Evolutionary conservation across 2,888 invertebrate genomes (phyloP).

Genomic region (Drosophila falleni): DNA sequence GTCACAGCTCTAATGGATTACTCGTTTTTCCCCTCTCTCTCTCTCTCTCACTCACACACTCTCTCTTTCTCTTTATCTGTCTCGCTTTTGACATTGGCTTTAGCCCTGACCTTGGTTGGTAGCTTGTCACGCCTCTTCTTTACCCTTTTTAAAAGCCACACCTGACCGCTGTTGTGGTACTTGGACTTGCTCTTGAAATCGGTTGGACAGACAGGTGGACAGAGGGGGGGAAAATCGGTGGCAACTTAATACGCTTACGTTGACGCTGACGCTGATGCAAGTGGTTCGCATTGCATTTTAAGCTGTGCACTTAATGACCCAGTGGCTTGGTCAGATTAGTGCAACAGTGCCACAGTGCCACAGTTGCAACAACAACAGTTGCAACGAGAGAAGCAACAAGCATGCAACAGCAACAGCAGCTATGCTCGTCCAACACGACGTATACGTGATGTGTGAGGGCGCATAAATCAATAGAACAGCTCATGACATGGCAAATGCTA

Average conservation of each 20-base stretch:
- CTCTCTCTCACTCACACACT: neutral
- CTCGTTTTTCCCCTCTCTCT: neutral
- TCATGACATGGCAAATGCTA: conserved; percentile 52
- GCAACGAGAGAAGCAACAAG: conserved; percentile 4
- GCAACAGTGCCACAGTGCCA: conserved; percentile 22
- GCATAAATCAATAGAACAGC: conserved; percentile 71
- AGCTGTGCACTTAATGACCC: conserved; percentile 72
- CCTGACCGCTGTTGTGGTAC: conserved; percentile 18
- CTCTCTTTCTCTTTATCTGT: neutral
- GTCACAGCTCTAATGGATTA: conserved; percentile 7
- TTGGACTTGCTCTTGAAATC: conserved; percentile 45
- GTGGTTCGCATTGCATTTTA: conserved; percentile 74
- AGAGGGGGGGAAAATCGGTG: conserved; percentile 18
- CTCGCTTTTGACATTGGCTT: conserved; percentile 14
- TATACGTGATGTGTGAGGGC: conserved; percentile 55
- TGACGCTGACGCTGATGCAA: conserved; percentile 40
- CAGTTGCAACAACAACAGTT: conserved; percentile 9
- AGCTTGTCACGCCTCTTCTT: conserved; percentile 1
- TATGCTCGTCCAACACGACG: conserved; percentile 43
- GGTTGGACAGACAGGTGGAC: conserved; percentile 9
- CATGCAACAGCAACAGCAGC: conserved; percentile 16
- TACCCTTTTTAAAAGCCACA: neutral
- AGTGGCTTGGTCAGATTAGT: conserved; percentile 47
- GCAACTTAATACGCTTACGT: conserved; percentile 73
- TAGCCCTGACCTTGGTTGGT: conserved; percentile 67